Base-by-base conservation (phyloP, 2,797 vertebrate genomes). In the Smutsia gigantea region DNA sequence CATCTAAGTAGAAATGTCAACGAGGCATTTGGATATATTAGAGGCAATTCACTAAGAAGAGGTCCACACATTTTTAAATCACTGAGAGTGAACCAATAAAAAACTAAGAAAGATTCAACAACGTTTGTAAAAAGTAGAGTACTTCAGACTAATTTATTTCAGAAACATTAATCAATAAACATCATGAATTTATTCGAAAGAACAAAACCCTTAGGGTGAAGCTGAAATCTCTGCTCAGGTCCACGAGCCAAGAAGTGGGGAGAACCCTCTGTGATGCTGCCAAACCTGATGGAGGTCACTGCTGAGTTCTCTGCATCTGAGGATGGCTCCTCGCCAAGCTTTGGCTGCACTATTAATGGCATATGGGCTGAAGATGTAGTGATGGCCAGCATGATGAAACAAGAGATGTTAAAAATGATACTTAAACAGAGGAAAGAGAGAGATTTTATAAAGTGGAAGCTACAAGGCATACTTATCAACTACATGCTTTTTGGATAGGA, bases 31-130 rank as follows among this genome's bases (percentile, higher is more conserved):
- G 37, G 34, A 51, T 87, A 57, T 61, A 61, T 6, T 13, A 87
- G 29, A 87, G 23, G 34, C 10, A 57, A 59, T 75, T 51, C 29
- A 55, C 18, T 51, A 39, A 63, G 5, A 31, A 87, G 34, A 83
- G 6, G 21, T 71, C 25, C 59, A 85, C 11, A 77, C 15, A 39
- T 83, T 74, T 95, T 72, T n/a, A 59, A 86, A 11, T 72, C 49
- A 37, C 82, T 25, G 61, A 39, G 42, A 37, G 9, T 82, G 23
- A 93, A 82, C 4, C 29, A 82, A 82, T 71, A 0, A 68, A 94
- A 97, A 75, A 37, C 31, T 89, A 93, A 29, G 31, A 55, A 37
- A 63, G 9, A 57, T 97, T 90, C 85, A 29, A 19, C 51, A 87
- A 51, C 12, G n/a, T 6, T 34, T 66, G 1, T 34, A 53, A 55